Conservation (phyloP, 2,888 invertebrate species). For the Thecocarcelia acutangulata region DNA sequence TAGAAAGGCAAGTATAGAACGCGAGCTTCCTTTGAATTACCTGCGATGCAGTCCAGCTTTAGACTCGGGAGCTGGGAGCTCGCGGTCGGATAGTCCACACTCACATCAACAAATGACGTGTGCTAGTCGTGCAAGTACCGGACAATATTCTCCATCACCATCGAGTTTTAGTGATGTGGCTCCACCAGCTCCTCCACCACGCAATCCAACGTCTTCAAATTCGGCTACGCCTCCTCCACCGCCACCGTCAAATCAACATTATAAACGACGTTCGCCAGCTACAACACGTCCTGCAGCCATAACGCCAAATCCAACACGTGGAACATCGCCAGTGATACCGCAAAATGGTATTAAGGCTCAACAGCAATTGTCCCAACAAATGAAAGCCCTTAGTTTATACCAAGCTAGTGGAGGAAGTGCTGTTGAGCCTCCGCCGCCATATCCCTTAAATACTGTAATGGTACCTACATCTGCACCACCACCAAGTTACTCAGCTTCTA, state of each 20-base stretch:
- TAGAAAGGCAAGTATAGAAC: conserved; percentile 93
- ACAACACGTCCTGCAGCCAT: conserved; percentile 83
- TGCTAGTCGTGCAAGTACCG: conserved; percentile 81
- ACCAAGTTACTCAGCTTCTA: conserved; percentile 92
- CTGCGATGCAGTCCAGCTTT: conserved; percentile 92
- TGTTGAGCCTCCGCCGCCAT: conserved; percentile 88
- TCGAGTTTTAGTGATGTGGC: conserved; percentile 84
- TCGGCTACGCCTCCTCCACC: conserved; percentile 85
- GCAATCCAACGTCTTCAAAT: conserved; percentile 85
- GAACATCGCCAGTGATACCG: conserved; percentile 79
- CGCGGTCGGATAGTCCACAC: conserved; percentile 93
- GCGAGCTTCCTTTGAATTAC: conserved; percentile 85
- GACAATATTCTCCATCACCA: conserved; percentile 83
- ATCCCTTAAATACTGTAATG: conserved; percentile 84
- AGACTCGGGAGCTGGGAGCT: conserved; percentile 93
- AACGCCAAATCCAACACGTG: conserved; percentile 87
- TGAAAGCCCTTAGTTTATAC: conserved; percentile 92
- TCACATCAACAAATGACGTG: conserved; percentile 85
- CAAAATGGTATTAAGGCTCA: conserved; percentile 88
- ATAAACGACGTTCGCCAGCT: conserved; percentile 89
- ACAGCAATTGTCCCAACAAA: conserved; percentile 93
- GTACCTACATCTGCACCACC: conserved; percentile 81
- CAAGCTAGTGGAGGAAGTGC: conserved; percentile 85
- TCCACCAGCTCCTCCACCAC: conserved; percentile 88
- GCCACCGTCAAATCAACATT: conserved; percentile 86